These are phyloP conservation scores for Perizoma affinitatum DNA, from an alignment of 2,888 invertebrate species.

Conservation along the genomic window DNA sequence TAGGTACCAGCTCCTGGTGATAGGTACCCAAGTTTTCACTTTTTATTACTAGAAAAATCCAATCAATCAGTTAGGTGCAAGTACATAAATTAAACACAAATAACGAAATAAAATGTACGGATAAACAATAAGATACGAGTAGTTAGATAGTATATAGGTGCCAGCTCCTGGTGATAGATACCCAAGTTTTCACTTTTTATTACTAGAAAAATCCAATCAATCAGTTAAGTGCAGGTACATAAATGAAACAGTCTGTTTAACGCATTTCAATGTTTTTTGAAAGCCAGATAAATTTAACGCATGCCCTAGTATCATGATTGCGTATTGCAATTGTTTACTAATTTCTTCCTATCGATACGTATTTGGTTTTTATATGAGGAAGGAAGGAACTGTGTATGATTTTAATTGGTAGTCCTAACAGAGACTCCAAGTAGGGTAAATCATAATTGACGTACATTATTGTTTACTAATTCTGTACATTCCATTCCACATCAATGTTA, in stretches of 20 bases:
- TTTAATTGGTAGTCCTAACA: background rate
- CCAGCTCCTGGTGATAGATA: no score
- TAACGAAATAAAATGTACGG: no score
- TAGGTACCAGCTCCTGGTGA: no score
- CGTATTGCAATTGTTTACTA: slow-evolving; percentile 11
- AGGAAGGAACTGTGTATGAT: slow-evolving; percentile 7
- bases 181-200: no score
- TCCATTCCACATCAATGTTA: background rate
- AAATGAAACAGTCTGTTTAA: slow-evolving; percentile 1
- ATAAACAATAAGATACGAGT: no score
- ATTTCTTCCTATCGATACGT: slow-evolving; percentile 11
- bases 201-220: background rate
- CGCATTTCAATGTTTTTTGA: slow-evolving; percentile 9
- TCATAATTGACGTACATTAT: slow-evolving; percentile 6
- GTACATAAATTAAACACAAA: background rate
- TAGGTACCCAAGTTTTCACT: no score
- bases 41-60: no score
- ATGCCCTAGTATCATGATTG: slow-evolving; percentile 6
- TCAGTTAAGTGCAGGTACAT: background rate
- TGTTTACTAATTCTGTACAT: slow-evolving; percentile 1
- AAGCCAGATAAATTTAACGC: slow-evolving; percentile 15
- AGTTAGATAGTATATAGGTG: no score
- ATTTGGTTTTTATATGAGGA: slow-evolving; percentile 13
- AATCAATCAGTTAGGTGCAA: background rate
- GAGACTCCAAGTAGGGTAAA: background rate